A percentile compares a stretch with the other conserved stretches of the same genome.
Conservation (phyloP, 23 tunicate genomes). For the Aplidium turbinatum region DNA sequence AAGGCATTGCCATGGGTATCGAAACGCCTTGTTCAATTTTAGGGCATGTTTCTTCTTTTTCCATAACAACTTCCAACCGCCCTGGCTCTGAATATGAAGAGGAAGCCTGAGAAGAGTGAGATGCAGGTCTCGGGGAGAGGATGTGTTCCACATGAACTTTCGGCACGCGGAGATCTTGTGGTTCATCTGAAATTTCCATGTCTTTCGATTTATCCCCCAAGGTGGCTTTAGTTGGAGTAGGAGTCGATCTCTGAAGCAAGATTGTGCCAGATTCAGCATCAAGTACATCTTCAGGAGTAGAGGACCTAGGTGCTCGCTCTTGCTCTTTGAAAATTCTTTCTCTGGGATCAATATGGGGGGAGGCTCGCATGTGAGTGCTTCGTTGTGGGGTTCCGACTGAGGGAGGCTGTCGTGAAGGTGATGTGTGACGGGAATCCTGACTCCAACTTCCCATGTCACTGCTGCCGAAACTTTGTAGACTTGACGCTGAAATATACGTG, state of each 20-base stretch:
- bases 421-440: conserved; percentile 51
- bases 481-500: conserved; percentile 27
- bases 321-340: background rate
- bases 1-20: conserved; percentile 26
- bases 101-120: conserved; percentile 11
- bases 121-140: conserved; percentile 5
- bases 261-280: conserved; percentile 53
- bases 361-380: background rate
- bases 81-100: conserved; percentile 21
- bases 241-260: conserved; percentile 36
- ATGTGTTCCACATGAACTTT: conserved; percentile 30
- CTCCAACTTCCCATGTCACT: conserved; percentile 93
- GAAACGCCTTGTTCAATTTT: background rate
- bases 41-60: conserved; percentile 12
- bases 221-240: conserved; percentile 8
- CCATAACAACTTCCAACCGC: conserved; percentile 26
- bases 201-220: background rate
- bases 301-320: background rate
- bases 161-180: conserved; percentile 59
- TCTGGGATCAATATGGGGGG: background rate
- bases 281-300: conserved; percentile 26
- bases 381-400: background rate
- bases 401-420: conserved; percentile 38
- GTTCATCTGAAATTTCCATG: conserved; percentile 41
- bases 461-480: conserved; percentile 84